Evolutionary conservation across 2,888 invertebrate genomes (phyloP).

Genomic region (Lypha dubia): DNA sequence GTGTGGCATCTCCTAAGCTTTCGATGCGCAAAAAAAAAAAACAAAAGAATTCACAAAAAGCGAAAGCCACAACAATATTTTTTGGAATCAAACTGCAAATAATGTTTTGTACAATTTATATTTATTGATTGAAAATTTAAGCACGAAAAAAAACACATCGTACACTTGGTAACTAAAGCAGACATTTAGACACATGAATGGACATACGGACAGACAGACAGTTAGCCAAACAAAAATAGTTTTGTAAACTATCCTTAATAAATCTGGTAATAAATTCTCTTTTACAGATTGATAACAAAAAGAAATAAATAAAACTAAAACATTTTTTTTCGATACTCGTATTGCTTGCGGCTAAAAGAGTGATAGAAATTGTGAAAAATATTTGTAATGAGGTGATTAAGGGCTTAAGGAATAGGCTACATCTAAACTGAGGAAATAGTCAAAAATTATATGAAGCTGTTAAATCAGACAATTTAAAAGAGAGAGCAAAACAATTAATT

Average conservation of each 20-base stretch:
- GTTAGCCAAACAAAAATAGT: slow-evolving; percentile 28
- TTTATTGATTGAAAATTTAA: slow-evolving; percentile 55
- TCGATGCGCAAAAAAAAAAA: background rate
- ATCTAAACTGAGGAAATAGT: too few relatives aligned
- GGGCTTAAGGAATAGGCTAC: background rate
- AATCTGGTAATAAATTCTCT: slow-evolving; percentile 67
- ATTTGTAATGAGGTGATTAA: too few relatives aligned
- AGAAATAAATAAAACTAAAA: background rate
- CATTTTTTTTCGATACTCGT: background rate
- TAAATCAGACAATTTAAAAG: too few relatives aligned
- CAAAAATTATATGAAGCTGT: too few relatives aligned
- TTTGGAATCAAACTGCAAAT: slow-evolving; percentile 31
- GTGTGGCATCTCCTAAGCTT: slow-evolving; percentile 24
- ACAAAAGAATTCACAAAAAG: background rate
- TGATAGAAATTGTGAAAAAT: background rate
- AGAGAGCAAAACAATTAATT: too few relatives aligned
- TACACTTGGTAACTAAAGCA: slow-evolving; percentile 22
- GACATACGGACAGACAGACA: slow-evolving; percentile 6
- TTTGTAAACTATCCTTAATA: slow-evolving; percentile 61
- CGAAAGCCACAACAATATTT: slow-evolving; percentile 21
- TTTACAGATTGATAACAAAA: slow-evolving; percentile 6
- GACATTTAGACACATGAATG: slow-evolving; percentile 37
- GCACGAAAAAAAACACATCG: slow-evolving; percentile 17
- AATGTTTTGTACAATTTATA: slow-evolving; percentile 42
- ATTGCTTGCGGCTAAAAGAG: background rate